These are phyloP conservation scores for Papilio protenor DNA, from an alignment of 2,888 invertebrate genomes.

Conservation along the genomic window DNA sequence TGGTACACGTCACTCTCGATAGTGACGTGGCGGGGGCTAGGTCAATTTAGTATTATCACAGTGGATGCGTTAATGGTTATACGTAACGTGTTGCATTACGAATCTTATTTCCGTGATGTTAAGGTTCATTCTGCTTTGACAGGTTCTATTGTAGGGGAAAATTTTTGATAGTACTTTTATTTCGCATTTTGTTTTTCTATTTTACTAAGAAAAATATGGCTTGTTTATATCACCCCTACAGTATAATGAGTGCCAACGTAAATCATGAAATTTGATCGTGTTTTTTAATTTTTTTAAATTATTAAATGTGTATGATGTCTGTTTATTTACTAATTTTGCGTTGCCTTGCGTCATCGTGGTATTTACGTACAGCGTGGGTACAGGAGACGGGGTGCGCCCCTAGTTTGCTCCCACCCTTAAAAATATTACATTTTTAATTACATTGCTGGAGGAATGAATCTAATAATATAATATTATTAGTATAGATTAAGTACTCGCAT, in stretches of 20 bases:
- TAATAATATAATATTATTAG: too few relatives aligned
- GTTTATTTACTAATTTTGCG: background rate
- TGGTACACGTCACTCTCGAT: constrained; percentile 36
- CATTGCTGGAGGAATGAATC: too few relatives aligned
- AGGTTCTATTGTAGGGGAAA: background rate
- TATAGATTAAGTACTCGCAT: too few relatives aligned
- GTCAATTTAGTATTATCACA: constrained; percentile 39
- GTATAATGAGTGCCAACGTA: background rate
- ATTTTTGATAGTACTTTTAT: background rate
- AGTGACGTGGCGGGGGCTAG: constrained; percentile 38
- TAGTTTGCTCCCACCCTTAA: background rate
- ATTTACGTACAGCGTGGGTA: constrained; percentile 24
- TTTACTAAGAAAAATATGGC: constrained; percentile 1
- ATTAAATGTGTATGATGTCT: background rate
- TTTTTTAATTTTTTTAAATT: background rate
- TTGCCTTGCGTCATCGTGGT: constrained; percentile 13
- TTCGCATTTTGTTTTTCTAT: constrained; percentile 1
- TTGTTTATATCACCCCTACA: background rate
- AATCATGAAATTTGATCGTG: background rate
- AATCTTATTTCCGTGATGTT: background rate
- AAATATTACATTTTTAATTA: constrained; percentile 22
- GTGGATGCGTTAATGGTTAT: background rate
- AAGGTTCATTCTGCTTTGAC: background rate
- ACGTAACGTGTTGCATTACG: background rate
- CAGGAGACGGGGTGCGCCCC: background rate